These are phyloP conservation scores for Plagodis dolabraria DNA, from an alignment of 2,888 invertebrate species.

Conservation along the genomic window DNA sequence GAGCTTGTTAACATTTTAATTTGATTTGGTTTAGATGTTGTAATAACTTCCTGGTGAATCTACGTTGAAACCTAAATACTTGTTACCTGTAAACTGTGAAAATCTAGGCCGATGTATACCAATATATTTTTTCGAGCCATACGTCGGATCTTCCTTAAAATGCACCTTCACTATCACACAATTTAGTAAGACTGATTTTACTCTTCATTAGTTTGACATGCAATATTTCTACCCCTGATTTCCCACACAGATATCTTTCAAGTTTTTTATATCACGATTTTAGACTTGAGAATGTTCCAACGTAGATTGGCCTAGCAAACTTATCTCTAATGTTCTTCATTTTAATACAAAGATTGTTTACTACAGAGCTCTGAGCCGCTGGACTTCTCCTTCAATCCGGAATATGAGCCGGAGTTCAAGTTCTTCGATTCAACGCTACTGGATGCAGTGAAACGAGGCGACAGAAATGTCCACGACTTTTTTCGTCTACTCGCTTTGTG, in stretches of 20 bases:
- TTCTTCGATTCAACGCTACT: conserved; percentile 96
- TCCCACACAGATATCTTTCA: not conserved
- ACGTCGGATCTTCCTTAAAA: no score
- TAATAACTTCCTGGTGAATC: conserved; percentile 40
- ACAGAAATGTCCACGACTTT: conserved; percentile 92
- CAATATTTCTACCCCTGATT: conserved; percentile 6
- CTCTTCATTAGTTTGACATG: conserved; percentile 15
- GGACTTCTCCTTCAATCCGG: conserved; percentile 97
- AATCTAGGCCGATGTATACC: no score
- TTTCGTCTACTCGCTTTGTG: conserved; percentile 97
- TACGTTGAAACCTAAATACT: conserved; percentile 36
- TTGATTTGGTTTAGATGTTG: conserved; percentile 14
- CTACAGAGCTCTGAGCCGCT: conserved; percentile 90
- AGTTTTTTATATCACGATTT: not conserved
- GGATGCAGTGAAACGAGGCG: conserved; percentile 91
- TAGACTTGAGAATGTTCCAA: conserved; percentile 17
- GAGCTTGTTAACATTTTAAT: conserved; percentile 47
- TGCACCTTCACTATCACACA: conserved; percentile 4
- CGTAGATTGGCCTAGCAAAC: conserved; percentile 35
- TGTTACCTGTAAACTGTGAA: not conserved
- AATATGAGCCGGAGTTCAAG: conserved; percentile 95
- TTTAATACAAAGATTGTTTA: conserved; percentile 6
- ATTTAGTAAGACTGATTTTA: conserved; percentile 1
- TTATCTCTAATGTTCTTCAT: not conserved
- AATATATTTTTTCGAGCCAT: no score